phyloP scores from a whole-genome alignment of 2,888 invertebrate species.

The Zygothrica quintamaculata region DNA sequence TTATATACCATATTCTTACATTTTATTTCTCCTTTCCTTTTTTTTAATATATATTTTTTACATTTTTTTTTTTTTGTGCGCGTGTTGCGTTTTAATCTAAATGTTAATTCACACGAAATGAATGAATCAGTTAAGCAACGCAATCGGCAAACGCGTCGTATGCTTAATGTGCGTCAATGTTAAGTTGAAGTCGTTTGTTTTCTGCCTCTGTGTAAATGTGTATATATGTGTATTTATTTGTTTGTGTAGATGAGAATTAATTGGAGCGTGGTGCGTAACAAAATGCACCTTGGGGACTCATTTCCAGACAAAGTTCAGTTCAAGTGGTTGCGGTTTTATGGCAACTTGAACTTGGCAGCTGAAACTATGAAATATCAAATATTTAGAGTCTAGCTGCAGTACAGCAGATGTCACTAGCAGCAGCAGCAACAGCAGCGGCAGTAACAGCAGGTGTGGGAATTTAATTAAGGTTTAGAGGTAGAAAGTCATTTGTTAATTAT shows the following conservation, averaged over 20 bases:
- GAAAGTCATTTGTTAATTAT: slow-evolving; percentile 49
- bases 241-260: slow-evolving; percentile 41
- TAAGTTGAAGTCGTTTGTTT: slow-evolving; percentile 41
- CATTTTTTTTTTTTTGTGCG: slow-evolving; percentile 39
- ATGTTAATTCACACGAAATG: slow-evolving; percentile 71
- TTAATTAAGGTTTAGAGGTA: slow-evolving; percentile 45
- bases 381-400: slow-evolving; percentile 16
- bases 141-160: slow-evolving; percentile 42
- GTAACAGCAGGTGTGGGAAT: slow-evolving; percentile 50
- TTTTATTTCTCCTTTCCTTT: slow-evolving; percentile 19
- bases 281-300: slow-evolving; percentile 71
- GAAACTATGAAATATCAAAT: slow-evolving; percentile 26
- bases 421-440: slow-evolving; percentile 7
- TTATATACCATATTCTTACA: slow-evolving; percentile 12
- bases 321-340: slow-evolving; percentile 39
- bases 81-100: slow-evolving; percentile 69
- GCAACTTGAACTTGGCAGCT: slow-evolving; percentile 4
- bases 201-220: slow-evolving; percentile 3
- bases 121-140: slow-evolving; percentile 72
- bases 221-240: neutral
- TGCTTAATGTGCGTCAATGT: slow-evolving; percentile 52
- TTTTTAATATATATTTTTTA: slow-evolving; percentile 9
- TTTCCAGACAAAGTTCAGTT: slow-evolving; percentile 62
- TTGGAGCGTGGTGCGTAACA: slow-evolving; percentile 57
- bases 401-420: slow-evolving; percentile 5